These are phyloP conservation scores for Gopherus flavomarginatus DNA, from an alignment of 2,113 vertebrate genomes.

Conservation along the genomic window DNA sequence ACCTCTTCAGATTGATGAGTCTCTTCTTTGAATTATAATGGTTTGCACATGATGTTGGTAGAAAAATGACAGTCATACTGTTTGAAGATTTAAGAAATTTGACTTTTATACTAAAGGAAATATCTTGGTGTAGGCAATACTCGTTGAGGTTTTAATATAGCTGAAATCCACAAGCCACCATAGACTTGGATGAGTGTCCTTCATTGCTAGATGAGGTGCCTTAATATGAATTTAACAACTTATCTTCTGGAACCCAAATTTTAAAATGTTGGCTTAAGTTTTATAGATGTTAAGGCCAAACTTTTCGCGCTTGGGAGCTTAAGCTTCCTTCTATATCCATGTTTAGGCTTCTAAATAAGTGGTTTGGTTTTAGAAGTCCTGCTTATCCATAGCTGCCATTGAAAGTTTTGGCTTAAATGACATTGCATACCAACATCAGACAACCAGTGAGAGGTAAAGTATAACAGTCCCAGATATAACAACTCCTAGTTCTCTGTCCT, in stretches of 20 bases:
- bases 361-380: not conserved
- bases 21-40: constrained; percentile 54
- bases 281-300: not conserved
- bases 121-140: not conserved
- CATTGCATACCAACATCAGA: accelerated
- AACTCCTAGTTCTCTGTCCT: accelerated
- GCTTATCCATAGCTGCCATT: accelerated
- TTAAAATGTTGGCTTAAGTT: not conserved
- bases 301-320: not conserved
- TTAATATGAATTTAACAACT: accelerated
- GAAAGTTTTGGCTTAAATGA: not conserved
- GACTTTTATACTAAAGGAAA: not conserved
- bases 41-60: constrained; percentile 51
- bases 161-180: not conserved
- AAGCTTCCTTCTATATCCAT: not conserved
- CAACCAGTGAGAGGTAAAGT: accelerated
- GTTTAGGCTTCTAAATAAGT: not conserved
- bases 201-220: not conserved
- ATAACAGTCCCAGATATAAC: not conserved
- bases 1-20: not conserved
- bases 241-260: not conserved
- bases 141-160: not conserved
- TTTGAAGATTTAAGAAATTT: constrained; percentile 16
- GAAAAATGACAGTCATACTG: not conserved
- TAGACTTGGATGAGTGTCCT: not conserved